These are phyloP conservation scores for Epinephelus awoara DNA, from an alignment of 2,797 vertebrate species.

Conservation along the genomic window DNA sequence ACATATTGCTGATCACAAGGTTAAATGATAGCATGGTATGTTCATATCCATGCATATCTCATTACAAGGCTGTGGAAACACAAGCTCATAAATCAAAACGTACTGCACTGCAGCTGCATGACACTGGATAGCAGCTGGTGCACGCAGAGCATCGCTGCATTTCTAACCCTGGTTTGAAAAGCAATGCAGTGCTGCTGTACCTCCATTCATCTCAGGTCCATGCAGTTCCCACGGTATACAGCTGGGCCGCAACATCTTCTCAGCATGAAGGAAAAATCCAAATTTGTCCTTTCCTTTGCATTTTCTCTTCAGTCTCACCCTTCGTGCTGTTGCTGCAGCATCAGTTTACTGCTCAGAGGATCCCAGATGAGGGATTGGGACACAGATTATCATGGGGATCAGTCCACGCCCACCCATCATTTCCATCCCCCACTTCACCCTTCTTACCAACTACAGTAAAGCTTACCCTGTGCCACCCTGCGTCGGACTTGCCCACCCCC, in stretches of 20 bases:
- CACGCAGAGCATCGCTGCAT: conserved; percentile 31
- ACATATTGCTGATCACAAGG: conserved; percentile 74
- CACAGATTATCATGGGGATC: conserved; percentile 64
- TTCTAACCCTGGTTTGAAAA: conserved; percentile 43
- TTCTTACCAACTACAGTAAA: conserved; percentile 37
- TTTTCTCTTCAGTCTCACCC: conserved; percentile 22
- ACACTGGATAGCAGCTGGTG: conserved; percentile 45
- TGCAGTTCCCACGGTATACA: conserved; percentile 75
- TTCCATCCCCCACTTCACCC: conserved; percentile 45
- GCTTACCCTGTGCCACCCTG: conserved; percentile 26
- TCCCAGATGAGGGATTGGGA: conserved; percentile 55
- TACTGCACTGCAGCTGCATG: conserved; percentile 55
- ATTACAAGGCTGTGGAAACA: conserved; percentile 62
- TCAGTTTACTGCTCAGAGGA: conserved; percentile 40
- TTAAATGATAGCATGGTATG: conserved; percentile 64
- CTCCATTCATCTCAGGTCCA: conserved; percentile 53
- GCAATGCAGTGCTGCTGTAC: conserved; percentile 53
- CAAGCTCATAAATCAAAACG: conserved; percentile 67
- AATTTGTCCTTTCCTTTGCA: conserved; percentile 24
- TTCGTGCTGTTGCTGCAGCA: conserved; percentile 22
- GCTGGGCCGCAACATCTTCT: conserved; percentile 67
- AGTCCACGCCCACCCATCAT: conserved; percentile 51
- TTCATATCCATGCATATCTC: conserved; percentile 56
- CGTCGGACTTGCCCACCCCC: conserved; percentile 47
- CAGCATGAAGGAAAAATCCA: conserved; percentile 57